A percentile compares a stretch with the other conserved stretches of the same genome.
Conservation (phyloP, 2,113 vertebrate species). For the Carassius carassius region DNA sequence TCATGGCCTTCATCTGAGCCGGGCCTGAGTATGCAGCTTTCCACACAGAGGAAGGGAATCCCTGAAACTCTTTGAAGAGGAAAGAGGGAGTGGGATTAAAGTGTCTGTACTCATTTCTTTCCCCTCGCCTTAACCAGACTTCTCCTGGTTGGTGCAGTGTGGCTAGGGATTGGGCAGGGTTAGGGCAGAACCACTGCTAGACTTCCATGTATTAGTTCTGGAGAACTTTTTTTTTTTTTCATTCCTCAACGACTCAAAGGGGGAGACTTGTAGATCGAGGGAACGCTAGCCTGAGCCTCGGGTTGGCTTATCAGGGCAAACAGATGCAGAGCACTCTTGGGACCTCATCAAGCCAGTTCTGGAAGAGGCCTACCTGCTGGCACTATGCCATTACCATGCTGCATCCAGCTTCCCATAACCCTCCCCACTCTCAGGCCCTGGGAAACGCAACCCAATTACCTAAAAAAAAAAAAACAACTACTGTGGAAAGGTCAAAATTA, state of each 20-base stretch:
- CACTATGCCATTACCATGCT: conserved; percentile 63
- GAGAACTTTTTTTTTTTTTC: conserved; percentile 40
- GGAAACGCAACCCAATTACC: conserved; percentile 70
- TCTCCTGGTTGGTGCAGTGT: conserved; percentile 25
- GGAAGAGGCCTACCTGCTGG: conserved; percentile 71
- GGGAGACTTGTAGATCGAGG: conserved; percentile 1
- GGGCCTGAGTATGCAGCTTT: conserved; percentile 1
- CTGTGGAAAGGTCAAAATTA: background rate
- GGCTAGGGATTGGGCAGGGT: conserved; percentile 35
- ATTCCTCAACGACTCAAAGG: background rate
- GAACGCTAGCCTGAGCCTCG: conserved; percentile 47
- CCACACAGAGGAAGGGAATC: conserved; percentile 26
- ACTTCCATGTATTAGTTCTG: conserved; percentile 68
- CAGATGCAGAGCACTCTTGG: conserved; percentile 74
- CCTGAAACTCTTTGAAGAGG: conserved; percentile 47
- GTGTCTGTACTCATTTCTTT: conserved; percentile 48
- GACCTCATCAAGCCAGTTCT: conserved; percentile 73
- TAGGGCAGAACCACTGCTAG: conserved; percentile 43
- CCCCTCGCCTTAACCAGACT: conserved; percentile 30
- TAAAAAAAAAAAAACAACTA: conserved; percentile 43
- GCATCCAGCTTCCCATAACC: conserved; percentile 50
- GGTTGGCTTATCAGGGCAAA: conserved; percentile 75
- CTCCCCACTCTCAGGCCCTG: conserved; percentile 50
- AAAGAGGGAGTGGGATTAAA: conserved; percentile 54
- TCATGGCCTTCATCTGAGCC: conserved; percentile 28